Evolutionary conservation across 1,140 invertebrate genomes (phyloP).

Genomic region (Apolygus lucorum): DNA sequence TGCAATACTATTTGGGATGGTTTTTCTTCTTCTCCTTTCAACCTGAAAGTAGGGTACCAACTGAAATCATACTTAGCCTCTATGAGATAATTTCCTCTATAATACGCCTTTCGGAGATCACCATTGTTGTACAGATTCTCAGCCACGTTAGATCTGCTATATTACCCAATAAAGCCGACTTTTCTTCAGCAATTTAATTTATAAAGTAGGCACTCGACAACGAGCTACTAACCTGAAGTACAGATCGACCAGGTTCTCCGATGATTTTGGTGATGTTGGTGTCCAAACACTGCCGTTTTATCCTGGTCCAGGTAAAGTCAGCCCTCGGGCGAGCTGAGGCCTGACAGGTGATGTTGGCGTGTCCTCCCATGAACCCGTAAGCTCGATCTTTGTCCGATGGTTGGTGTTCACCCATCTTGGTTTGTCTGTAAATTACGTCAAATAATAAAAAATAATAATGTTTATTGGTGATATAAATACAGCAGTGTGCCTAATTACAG

Average conservation of each 20-base stretch:
- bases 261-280: conserved; percentile 7
- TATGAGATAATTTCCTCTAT: too few relatives aligned
- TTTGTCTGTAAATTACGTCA: conserved; percentile 23
- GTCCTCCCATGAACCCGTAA: conserved; percentile 15
- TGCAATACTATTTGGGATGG: too few relatives aligned
- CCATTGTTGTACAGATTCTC: too few relatives aligned
- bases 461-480: too few relatives aligned
- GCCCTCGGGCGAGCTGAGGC: conserved; percentile 11
- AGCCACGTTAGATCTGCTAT: too few relatives aligned
- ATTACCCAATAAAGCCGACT: too few relatives aligned
- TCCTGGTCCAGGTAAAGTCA: conserved; percentile 21
- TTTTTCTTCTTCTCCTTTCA: too few relatives aligned
- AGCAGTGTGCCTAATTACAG: too few relatives aligned
- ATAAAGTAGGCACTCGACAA: not conserved
- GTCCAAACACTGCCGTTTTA: conserved; percentile 11
- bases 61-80: too few relatives aligned
- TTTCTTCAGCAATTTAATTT: too few relatives aligned
- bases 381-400: conserved; percentile 11
- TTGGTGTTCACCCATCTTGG: conserved; percentile 17
- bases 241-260: not conserved
- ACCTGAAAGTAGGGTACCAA: too few relatives aligned
- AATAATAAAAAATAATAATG: not conserved
- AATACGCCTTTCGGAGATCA: too few relatives aligned
- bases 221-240: conserved; percentile 6
- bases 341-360: conserved; percentile 23